phyloP scores from a whole-genome alignment of 2,888 invertebrate species.

The Chymomyza procnemis region DNA sequence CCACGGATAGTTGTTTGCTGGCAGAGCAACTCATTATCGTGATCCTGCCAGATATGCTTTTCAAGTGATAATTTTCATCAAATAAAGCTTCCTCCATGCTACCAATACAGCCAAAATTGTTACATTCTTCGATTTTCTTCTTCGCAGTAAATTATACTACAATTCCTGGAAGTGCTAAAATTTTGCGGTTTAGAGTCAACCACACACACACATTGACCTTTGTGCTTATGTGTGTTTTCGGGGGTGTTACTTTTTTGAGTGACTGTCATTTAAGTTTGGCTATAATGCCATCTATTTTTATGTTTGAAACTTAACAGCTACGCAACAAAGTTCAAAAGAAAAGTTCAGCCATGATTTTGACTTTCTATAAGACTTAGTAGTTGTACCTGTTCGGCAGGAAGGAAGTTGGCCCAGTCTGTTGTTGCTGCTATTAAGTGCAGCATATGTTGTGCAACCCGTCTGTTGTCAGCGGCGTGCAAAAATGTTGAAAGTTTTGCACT shows the following conservation, averaged over 20 bases:
- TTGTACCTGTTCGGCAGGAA: background rate
- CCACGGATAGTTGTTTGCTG: no score
- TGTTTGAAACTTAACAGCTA: background rate
- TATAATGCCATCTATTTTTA: background rate
- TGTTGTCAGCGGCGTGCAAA: slow-evolving; percentile 10
- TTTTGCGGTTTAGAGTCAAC: background rate
- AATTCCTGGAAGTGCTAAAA: background rate
- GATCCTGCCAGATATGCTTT: no score
- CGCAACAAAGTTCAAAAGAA: slow-evolving; percentile 25
- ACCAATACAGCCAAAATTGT: no score
- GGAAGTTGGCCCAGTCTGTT: slow-evolving; percentile 14
- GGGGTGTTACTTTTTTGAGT: background rate
- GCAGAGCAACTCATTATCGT: no score
- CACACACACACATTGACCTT: no score
- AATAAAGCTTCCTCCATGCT: no score
- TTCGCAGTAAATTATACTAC: no score
- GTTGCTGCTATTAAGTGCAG: background rate
- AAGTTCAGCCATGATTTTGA: slow-evolving; percentile 24
- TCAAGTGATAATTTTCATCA: no score
- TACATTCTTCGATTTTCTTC: no score
- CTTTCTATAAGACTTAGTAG: slow-evolving; percentile 15
- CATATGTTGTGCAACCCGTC: background rate
- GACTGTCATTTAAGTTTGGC: background rate
- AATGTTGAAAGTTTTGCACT: slow-evolving; percentile 47
- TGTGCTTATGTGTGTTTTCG: background rate